Evolutionary conservation across 2,797 vertebrate genomes (phyloP).

Genomic region (Ambastaia sidthimunki): DNA sequence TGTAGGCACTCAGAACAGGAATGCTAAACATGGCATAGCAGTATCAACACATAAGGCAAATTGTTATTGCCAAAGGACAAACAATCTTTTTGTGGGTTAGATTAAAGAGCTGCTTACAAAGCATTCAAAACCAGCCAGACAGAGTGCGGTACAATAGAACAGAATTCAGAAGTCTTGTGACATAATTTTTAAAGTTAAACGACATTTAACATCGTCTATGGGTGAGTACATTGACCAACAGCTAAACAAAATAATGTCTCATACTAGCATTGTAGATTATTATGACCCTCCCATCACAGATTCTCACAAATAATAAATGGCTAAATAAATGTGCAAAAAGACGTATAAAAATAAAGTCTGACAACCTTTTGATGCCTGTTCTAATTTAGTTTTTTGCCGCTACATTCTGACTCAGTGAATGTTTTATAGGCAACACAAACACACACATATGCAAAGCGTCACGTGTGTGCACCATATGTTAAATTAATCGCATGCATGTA

Average conservation of each 20-base stretch:
- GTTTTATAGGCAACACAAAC: background rate
- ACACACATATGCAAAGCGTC: slow-evolving; percentile 13
- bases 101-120: background rate
- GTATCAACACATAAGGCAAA: slow-evolving; percentile 28
- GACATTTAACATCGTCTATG: no score
- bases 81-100: slow-evolving; percentile 1
- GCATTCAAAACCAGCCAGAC: background rate
- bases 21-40: slow-evolving; percentile 50
- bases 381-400: background rate
- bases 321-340: no score
- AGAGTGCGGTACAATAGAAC: background rate
- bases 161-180: background rate
- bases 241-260: no score
- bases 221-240: no score
- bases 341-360: no score
- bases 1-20: slow-evolving; percentile 16
- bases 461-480: slow-evolving; percentile 26
- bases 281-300: no score
- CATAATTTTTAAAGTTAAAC: background rate
- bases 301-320: no score
- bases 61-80: slow-evolving; percentile 34
- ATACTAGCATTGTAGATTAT: background rate
- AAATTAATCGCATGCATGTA: slow-evolving; percentile 46
- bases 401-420: background rate
- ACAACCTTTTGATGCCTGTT: no score